These are phyloP conservation scores for Rhopilema esculentum DNA, from an alignment of 30 jellyfish, hydroid and myxozoan genomes.

Conservation along the genomic window DNA sequence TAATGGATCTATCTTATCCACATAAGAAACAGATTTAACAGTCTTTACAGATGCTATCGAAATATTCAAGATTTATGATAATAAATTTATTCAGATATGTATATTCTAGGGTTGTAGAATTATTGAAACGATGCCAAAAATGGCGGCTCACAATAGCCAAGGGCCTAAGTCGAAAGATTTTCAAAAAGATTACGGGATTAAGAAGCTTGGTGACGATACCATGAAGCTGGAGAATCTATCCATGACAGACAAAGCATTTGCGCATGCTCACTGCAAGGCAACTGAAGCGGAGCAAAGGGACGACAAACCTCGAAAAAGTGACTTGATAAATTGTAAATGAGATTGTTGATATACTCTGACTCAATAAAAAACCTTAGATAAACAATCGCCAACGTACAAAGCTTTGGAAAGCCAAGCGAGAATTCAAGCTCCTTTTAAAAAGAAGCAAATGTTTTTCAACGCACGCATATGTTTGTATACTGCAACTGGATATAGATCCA, in stretches of 20 bases:
- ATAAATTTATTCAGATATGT: too few species aligned
- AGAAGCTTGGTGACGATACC: too few species aligned
- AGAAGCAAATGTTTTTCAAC: background rate
- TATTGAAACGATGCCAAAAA: too few species aligned
- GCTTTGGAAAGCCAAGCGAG: background rate
- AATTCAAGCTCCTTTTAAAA: background rate
- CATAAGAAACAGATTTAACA: too few species aligned
- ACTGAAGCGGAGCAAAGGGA: background rate
- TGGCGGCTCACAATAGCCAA: too few species aligned
- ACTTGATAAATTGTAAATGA: background rate
- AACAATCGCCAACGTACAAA: background rate
- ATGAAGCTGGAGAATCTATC: too few species aligned
- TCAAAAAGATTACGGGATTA: background rate
- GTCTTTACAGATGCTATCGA: too few species aligned
- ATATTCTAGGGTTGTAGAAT: too few species aligned
- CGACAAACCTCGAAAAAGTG: background rate
- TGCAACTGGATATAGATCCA: background rate
- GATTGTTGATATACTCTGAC: background rate
- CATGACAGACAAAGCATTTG: too few species aligned
- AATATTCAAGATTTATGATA: too few species aligned
- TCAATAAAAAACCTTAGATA: background rate
- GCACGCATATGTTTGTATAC: background rate
- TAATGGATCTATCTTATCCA: background rate
- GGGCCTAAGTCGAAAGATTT: too few species aligned
- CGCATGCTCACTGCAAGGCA: too few species aligned